phyloP scores from a whole-genome alignment of 53 echinoderm and acorn worm species.

The Echinometra lucunter region DNA sequence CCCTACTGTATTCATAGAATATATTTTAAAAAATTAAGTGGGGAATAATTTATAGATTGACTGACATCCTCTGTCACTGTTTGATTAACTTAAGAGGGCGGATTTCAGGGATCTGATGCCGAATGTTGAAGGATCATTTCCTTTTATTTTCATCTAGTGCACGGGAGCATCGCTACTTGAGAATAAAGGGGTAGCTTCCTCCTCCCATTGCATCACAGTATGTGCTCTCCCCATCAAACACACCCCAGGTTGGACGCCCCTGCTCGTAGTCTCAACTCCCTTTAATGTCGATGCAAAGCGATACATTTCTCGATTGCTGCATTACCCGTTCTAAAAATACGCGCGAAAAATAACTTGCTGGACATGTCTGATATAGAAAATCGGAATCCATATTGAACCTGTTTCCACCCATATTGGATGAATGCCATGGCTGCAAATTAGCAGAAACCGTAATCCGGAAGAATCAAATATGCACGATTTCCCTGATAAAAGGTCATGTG shows the following conservation, averaged over 20 bases:
- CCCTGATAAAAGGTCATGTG: slow-evolving; percentile 13
- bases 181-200: background rate
- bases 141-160: background rate
- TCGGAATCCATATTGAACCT: background rate
- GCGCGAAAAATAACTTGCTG: background rate
- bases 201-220: no score
- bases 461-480: slow-evolving; percentile 24
- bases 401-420: slow-evolving; percentile 10
- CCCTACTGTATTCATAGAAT: background rate
- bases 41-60: no score
- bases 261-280: background rate
- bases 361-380: background rate
- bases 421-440: background rate
- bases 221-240: no score
- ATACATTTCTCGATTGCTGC: background rate
- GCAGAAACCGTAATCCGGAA: background rate
- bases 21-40: background rate
- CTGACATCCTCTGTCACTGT: no score
- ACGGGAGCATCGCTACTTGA: background rate
- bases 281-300: background rate
- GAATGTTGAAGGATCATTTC: background rate
- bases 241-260: background rate
- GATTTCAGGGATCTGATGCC: no score
- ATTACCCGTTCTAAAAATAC: background rate
- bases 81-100: no score